Evolutionary conservation across 2,797 vertebrate species (phyloP).

Genomic region (Microctenopoma steveboyesi): DNA sequence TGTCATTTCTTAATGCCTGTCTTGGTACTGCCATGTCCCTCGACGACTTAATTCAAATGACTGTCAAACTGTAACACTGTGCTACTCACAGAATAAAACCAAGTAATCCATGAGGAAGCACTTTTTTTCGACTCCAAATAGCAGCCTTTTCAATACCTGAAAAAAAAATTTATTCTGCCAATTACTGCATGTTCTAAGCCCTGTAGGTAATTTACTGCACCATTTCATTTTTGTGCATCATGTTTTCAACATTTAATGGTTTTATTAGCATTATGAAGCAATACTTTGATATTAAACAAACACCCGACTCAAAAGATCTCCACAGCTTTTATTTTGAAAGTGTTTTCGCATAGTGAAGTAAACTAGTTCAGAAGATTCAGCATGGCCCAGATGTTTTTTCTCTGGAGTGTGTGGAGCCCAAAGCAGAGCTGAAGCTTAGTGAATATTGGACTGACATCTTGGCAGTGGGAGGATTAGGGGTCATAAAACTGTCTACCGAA

Average conservation of each 20-base stretch:
- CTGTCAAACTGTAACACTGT: constrained; percentile 53
- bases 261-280: neutral
- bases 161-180: constrained; percentile 33
- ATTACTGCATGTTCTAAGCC: constrained; percentile 23
- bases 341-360: neutral
- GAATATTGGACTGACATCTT: no score
- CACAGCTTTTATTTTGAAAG: neutral
- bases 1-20: constrained; percentile 37
- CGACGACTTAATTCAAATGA: constrained; percentile 69
- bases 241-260: neutral
- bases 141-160: constrained; percentile 19
- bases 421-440: neutral
- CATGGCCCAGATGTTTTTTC: neutral
- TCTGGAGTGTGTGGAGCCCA: neutral
- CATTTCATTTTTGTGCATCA: neutral
- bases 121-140: constrained; percentile 46
- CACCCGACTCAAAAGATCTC: neutral
- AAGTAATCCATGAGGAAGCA: constrained; percentile 65
- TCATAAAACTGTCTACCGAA: neutral
- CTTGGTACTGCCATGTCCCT: constrained; percentile 54
- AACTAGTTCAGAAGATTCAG: neutral
- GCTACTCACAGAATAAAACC: constrained; percentile 43
- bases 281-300: constrained; percentile 1
- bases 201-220: constrained; percentile 1
- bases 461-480: no score